Base-by-base conservation (phyloP, 1,140 invertebrate species). In the Neodiprion pinetum region DNA sequence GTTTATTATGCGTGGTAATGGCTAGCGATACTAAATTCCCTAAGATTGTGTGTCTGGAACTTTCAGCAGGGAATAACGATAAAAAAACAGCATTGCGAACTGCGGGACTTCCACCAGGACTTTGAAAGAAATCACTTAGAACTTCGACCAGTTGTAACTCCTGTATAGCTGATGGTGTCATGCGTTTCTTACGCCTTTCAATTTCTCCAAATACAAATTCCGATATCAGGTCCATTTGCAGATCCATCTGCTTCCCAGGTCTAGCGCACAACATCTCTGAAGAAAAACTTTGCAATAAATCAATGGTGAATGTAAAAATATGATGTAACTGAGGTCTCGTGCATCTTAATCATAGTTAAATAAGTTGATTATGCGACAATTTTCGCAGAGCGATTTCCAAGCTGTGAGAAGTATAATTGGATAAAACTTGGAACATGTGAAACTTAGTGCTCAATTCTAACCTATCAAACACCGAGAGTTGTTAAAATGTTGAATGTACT, bases 201-300 rank as follows among this genome's bases (percentile, higher is more conserved):
- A 92, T 90, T 85, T 96, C 95, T 71, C 93, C 93, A 80, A 96
- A 96, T 28, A 96, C 91, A 85, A 95, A 95, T 83, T 96, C 94
- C 4, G 94, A 91, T 86, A 96, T 95, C 28, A 96, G 88, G 77
- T 95, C 94, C 86, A 94, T 91, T 47, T 93, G 92, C 5, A 92
- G 75, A 79, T 92, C 89, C 81, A 91, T 89, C 75, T 91, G 90
- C 80, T 91, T 91, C 23, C 90, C 89, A 10, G 89, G 81, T 72
- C 88, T 83, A 10, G 87, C 83, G 75, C 85, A 89, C 76, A 90
- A 80, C 74, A 89, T 83, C 77, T 90, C 89, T 86, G 47, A 81
- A 81, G 48, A 69, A 75, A 76, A 61, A 72, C 72, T 40, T 40
- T 2, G 5, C 5, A 5, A 5, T 40, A 68, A 40, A n/a, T 40